Conservation (phyloP, 2,797 vertebrate genomes). For the Scleropages formosus region DNA sequence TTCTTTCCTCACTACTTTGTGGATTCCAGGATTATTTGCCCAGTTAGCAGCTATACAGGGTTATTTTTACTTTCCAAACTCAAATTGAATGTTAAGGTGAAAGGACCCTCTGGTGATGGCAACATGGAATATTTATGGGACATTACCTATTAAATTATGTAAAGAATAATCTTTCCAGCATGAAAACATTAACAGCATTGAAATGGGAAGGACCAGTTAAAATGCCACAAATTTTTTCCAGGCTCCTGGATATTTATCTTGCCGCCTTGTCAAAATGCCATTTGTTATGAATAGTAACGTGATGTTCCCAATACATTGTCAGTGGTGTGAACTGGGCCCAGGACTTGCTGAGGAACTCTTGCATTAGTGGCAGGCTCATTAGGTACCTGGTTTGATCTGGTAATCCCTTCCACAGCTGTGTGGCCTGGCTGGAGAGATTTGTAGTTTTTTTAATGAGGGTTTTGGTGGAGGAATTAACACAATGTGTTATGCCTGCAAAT, state of each 20-base stretch:
- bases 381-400: conserved; percentile 40
- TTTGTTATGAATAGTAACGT: conserved; percentile 40
- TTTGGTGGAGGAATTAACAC: conserved; percentile 26
- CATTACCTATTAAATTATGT: background rate
- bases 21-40: conserved; percentile 30
- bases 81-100: no score
- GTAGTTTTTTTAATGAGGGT: background rate
- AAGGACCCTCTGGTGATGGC: background rate
- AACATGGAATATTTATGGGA: background rate
- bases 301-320: conserved; percentile 48
- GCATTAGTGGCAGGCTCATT: conserved; percentile 29
- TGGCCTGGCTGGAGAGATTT: conserved; percentile 10
- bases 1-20: conserved; percentile 36
- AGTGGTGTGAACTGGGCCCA: conserved; percentile 50
- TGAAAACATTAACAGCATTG: conserved; percentile 42
- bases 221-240: conserved; percentile 35
- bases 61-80: no score
- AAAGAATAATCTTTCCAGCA: conserved; percentile 39
- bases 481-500: conserved; percentile 7
- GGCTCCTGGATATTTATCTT: conserved; percentile 49
- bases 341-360: conserved; percentile 37
- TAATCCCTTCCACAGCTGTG: conserved; percentile 58
- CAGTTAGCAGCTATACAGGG: background rate
- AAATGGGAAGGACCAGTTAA: conserved; percentile 36
- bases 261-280: conserved; percentile 36